Percentiles rank a stretch among this genome's conserved stretches.
Conservation (phyloP, 2,888 invertebrate species). For the Anoplius nigerrimus region DNA sequence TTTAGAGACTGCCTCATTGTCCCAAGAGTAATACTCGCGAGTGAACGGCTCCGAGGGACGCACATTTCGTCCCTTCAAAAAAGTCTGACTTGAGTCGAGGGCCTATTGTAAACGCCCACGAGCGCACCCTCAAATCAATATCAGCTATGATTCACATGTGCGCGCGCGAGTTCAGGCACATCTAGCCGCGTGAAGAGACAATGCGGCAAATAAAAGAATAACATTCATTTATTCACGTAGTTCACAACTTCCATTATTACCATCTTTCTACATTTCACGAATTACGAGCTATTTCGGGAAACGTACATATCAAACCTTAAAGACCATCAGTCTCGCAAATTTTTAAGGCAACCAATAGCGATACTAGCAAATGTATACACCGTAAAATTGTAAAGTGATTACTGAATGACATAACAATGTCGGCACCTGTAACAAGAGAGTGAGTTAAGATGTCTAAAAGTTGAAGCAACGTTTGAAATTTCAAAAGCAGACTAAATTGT, state of each 20-base stretch:
- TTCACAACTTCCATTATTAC: too few relatives aligned
- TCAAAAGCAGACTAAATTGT: neutral
- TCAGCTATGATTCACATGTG: slow-evolving; percentile 39
- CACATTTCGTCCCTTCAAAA: slow-evolving; percentile 49
- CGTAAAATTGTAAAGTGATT: too few relatives aligned
- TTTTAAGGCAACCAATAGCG: too few relatives aligned
- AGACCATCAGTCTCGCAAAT: too few relatives aligned
- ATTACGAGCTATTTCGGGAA: too few relatives aligned
- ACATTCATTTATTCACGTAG: neutral
- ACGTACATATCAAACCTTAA: too few relatives aligned
- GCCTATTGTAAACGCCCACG: slow-evolving; percentile 29
- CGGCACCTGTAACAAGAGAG: too few relatives aligned
- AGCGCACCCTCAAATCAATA: slow-evolving; percentile 24
- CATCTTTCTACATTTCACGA: too few relatives aligned
- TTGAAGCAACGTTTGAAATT: too few relatives aligned
- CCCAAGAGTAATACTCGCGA: slow-evolving; percentile 55
- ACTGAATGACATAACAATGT: too few relatives aligned
- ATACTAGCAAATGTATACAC: too few relatives aligned
- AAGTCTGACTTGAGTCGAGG: slow-evolving; percentile 51
- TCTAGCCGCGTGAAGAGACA: neutral
- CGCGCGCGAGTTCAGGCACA: neutral
- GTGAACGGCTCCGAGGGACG: slow-evolving; percentile 49
- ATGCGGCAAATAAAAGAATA: neutral
- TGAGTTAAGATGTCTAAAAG: too few relatives aligned
- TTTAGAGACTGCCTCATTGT: slow-evolving; percentile 49